These are phyloP conservation scores for Lucilia cuprina DNA, from an alignment of 1,140 invertebrate genomes.

Conservation along the genomic window DNA sequence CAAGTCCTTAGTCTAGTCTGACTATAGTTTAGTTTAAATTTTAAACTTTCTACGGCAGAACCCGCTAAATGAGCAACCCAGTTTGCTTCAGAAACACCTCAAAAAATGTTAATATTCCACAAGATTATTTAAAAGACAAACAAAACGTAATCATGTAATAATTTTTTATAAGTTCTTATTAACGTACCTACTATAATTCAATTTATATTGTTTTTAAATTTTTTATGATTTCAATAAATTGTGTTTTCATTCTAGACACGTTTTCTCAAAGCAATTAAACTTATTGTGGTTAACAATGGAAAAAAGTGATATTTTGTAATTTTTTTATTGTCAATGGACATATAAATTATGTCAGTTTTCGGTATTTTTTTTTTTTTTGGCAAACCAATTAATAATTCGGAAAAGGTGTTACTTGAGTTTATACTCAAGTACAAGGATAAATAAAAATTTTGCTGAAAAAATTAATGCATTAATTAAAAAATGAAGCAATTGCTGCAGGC, in stretches of 20 bases:
- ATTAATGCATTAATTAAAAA: not conserved
- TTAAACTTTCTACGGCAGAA: no score
- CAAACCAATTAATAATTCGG: not conserved
- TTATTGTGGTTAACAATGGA: not conserved
- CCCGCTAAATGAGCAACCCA: no score
- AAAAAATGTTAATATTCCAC: no score
- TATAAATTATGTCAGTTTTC: not conserved
- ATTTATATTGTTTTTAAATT: not conserved
- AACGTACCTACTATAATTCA: not conserved
- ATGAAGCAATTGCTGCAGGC: not conserved
- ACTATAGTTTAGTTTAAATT: no score
- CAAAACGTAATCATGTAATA: no score
- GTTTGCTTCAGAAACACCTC: no score
- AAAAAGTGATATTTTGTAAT: not conserved
- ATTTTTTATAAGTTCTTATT: not conserved
- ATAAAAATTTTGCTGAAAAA: not conserved
- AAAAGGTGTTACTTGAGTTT: not conserved
- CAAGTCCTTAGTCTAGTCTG: no score
- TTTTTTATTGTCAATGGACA: not conserved
- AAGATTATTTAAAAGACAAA: no score
- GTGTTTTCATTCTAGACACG: not conserved
- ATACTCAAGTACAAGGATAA: not conserved
- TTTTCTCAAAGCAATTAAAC: slow-evolving; percentile 3
- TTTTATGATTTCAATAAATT: not conserved
- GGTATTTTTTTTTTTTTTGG: not conserved